These are phyloP conservation scores for Umimayanthus chanpuru DNA, from an alignment of 92 coral and sea anemone genomes.

Conservation along the genomic window DNA sequence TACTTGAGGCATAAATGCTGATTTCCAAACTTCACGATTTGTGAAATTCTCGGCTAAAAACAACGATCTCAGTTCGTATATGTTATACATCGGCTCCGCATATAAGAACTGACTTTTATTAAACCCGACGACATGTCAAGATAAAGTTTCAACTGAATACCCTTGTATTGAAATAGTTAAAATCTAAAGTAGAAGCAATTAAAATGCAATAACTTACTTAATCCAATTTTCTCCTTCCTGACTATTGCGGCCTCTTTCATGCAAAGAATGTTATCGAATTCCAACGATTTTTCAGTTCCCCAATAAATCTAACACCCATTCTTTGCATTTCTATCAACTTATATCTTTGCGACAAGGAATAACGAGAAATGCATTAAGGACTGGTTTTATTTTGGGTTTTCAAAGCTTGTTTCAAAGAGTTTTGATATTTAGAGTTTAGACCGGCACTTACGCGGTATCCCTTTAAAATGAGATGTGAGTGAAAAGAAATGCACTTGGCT, in stretches of 20 bases:
- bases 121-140: neutral
- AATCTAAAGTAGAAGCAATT: neutral
- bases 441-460: too few relatives aligned
- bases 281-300: neutral
- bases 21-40: too few relatives aligned
- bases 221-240: neutral
- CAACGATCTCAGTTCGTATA: neutral
- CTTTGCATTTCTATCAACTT: neutral
- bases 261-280: neutral
- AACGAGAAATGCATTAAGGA: neutral
- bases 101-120: too few relatives aligned
- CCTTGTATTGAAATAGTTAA: neutral
- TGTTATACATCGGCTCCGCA: neutral
- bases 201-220: slow-evolving; percentile 9
- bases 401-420: neutral
- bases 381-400: neutral
- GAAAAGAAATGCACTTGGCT: neutral
- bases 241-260: slow-evolving; percentile 19
- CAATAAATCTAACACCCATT: neutral
- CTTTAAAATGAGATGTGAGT: too few relatives aligned
- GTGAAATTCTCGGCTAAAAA: too few relatives aligned
- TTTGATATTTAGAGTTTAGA: too few relatives aligned
- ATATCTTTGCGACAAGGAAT: neutral
- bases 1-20: neutral
- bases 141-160: neutral